Evolutionary conservation across 2,888 invertebrate genomes (phyloP), one percentile per base, ranked within the genome.

Genomic region (Agriopis leucophaearia): DNA sequence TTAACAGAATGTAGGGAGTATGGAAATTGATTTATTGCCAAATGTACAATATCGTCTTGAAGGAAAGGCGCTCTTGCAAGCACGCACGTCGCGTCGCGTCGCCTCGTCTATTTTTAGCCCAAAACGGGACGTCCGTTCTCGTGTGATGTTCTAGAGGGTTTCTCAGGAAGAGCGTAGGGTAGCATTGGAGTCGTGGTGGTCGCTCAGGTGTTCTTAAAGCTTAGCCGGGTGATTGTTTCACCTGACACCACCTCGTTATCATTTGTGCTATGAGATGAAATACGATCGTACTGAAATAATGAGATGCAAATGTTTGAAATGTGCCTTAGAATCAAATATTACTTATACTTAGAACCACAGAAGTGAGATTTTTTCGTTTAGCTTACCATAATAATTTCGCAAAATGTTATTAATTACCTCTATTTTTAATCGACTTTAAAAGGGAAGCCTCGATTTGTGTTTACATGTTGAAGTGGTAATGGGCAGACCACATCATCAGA

Each of bases 201-300:
- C 48, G 64, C 56, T 50, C 15, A 57, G 57, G 50, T 36, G 16
- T 50, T 38, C 50, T 16, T 12, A 13, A 15, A 65, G 60, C 57
- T 64, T 69, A 71, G 74, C 69, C 72, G 59, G 54, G 52, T 70
- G 59, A 72, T 63, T 72, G 64, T 74, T 80, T 71, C 77, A 78
- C 74, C 71, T 77, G 76, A 70, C 69, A 69, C 64, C 74, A 51
- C 9, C 57, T 66, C 44, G 66, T 59, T 75, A 73, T 75, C 75
- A 75, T 80, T 81, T 79, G 78, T 70, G 76, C 27, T 27, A 78
- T 60, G 74, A 66, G 56, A 66, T 51, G 52, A 71, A 74, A 77
- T 76, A 71, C 52, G 47, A 78, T 75, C 76, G 70, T 68, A 58
- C 52, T 51, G 51, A 66, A 73, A 73, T 62, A 72, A 69, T 72